Evolutionary conservation across 2,797 vertebrate species (phyloP).

Genomic region (Sphenopsis melanotis): DNA sequence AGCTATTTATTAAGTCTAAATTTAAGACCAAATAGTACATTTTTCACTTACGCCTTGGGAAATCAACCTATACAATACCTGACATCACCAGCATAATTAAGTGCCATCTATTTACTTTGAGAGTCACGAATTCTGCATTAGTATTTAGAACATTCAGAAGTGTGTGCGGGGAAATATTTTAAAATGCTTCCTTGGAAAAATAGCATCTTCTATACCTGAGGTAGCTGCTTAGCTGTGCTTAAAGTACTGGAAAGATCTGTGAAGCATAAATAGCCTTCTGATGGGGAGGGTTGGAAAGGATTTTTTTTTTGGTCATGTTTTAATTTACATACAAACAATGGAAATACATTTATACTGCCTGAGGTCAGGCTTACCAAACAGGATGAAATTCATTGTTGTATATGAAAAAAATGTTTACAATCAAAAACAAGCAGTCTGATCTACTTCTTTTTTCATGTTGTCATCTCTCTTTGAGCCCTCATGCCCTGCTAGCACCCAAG

Average conservation of each 20-base stretch:
- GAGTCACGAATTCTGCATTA: slow-evolving; percentile 71
- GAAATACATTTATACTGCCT: slow-evolving; percentile 18
- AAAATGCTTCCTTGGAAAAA: slow-evolving; percentile 42
- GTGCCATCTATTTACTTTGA: slow-evolving; percentile 75
- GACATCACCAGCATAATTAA: slow-evolving; percentile 78
- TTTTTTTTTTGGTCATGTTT: slow-evolving; percentile 7
- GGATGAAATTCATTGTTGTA: slow-evolving; percentile 42
- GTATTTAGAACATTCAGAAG: slow-evolving; percentile 73
- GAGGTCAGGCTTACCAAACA: slow-evolving; percentile 61
- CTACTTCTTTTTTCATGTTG: slow-evolving; percentile 55
- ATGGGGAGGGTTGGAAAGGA: not conserved
- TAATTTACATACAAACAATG: slow-evolving; percentile 59
- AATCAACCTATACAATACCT: slow-evolving; percentile 88
- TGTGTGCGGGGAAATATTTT: not conserved
- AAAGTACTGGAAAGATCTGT: slow-evolving; percentile 66
- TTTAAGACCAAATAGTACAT: slow-evolving; percentile 89
- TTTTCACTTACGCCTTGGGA: slow-evolving; percentile 93
- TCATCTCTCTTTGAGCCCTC: slow-evolving; percentile 57
- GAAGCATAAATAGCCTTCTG: slow-evolving; percentile 50
- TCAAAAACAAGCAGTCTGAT: slow-evolving; percentile 55
- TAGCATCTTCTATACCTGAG: slow-evolving; percentile 54
- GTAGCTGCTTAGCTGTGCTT: slow-evolving; percentile 69
- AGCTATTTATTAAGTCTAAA: slow-evolving; percentile 99
- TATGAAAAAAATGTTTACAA: slow-evolving; percentile 60
- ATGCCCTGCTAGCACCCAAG: slow-evolving; percentile 63